Conservation (phyloP, 1,140 invertebrate species). For the Saccostrea glomerata region DNA sequence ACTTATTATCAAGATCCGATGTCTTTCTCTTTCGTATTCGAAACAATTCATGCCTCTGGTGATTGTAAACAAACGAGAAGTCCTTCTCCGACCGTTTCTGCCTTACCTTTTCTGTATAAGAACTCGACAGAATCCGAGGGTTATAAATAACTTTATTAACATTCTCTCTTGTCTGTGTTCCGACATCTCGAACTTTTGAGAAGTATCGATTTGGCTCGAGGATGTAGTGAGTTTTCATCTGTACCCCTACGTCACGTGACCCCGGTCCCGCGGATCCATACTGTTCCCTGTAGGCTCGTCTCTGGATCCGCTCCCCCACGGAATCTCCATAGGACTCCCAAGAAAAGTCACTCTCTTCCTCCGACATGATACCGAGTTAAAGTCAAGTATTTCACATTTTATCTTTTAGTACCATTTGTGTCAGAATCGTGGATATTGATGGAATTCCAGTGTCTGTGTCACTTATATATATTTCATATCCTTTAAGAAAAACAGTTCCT, state of each 20-base stretch:
- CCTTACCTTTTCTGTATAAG: background rate
- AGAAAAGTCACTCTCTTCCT: background rate
- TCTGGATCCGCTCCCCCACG: background rate
- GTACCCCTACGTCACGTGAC: constrained; percentile 37
- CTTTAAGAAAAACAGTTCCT: no score
- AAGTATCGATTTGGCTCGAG: background rate
- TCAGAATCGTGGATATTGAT: no score
- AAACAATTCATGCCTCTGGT: background rate
- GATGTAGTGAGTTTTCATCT: constrained; percentile 43
- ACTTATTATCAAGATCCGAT: background rate
- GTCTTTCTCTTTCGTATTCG: background rate
- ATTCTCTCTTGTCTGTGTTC: constrained; percentile 26
- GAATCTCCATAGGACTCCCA: background rate
- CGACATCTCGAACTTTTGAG: constrained; percentile 34
- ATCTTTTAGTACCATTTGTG: no score
- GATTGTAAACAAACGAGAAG: background rate
- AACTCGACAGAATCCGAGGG: constrained; percentile 7
- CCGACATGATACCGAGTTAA: background rate
- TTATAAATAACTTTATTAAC: background rate
- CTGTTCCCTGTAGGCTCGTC: background rate
- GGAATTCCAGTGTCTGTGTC: no score
- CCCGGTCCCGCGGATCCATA: constrained; percentile 3
- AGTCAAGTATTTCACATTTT: background rate
- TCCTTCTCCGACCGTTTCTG: background rate
- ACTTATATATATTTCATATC: no score